Evolutionary conservation across 2,888 invertebrate species (phyloP), one percentile per base, ranked within the genome.

Genomic region (Tipula helvola): DNA sequence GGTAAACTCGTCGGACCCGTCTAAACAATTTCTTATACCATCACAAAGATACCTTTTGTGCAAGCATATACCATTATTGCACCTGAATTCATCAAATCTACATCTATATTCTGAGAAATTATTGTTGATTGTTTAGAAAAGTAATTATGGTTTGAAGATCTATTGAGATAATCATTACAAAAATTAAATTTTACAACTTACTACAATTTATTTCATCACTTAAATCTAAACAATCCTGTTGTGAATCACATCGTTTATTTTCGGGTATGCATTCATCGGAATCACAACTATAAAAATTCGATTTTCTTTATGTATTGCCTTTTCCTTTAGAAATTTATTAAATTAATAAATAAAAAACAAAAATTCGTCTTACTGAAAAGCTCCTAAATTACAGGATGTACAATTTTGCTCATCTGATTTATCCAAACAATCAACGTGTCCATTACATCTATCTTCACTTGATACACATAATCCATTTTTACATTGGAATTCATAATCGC

Each of bases 61-160:
- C 88, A 95, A 94, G 91, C 95, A 95, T 90, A 93, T 91, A 89
- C 93, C 93, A 90, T 93, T 93, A 89, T 92, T 92, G 91, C 95
- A 95, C 90, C 92, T 93, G 93, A 94, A 95, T 88, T 92, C 92
- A 89, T 92, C 90, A 88, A 88, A 89, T 86, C 90, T 89, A 90
- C 94, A 94, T 88, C 89, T 57, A 86, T 83, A 39, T 84, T 36
- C 84, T 84, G 16, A 39, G 71, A 71, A 71, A 71, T 71, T 71
- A 71, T 71, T 71, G 71, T 36, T 44, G 47, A 47, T 44, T 44
- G 44, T 86, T 39, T 85, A 42, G 36, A 42, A 42, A 8, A 42
- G 8, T 85, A 28, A 2, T 28, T 28, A 28, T 28, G 1, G 28
- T n/a, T 71, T 71, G 71, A 71, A 2, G 28, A 28, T 71, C 71